phyloP scores from a whole-genome alignment of 1,140 invertebrate genomes.

The Medauroidea extradentata region DNA sequence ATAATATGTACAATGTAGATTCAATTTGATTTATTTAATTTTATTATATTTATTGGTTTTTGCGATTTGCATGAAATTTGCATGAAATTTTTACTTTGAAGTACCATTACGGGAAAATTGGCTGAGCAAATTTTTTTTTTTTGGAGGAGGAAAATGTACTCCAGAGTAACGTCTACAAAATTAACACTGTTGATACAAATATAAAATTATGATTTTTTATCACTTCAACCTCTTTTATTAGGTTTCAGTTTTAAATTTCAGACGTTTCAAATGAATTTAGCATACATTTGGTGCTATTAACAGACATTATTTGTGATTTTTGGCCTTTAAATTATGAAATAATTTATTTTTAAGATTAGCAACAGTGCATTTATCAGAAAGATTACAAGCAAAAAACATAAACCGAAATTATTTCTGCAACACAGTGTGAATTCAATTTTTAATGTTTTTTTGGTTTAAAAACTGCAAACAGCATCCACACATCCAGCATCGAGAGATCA shows the following conservation, averaged over 20 bases:
- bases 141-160: no score
- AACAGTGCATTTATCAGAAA: not conserved
- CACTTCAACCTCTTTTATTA: no score
- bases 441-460: not conserved
- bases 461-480: slow-evolving; percentile 45
- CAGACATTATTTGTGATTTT: not conserved
- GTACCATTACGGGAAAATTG: no score
- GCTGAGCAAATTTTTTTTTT: no score
- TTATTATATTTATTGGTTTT: no score
- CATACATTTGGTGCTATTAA: not conserved
- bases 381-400: not conserved
- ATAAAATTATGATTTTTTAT: no score
- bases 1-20: no score
- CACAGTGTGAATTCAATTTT: not conserved
- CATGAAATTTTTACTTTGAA: no score
- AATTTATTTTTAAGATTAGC: not conserved
- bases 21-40: no score
- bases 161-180: no score
- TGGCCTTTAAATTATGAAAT: not conserved
- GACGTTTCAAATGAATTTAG: not conserved
- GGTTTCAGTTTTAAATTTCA: not conserved
- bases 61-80: no score
- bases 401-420: not conserved
- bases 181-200: no score
- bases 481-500: slow-evolving; percentile 50